Base-by-base conservation (phyloP, 1,140 invertebrate species). In the Drosophila equinoxialis region DNA sequence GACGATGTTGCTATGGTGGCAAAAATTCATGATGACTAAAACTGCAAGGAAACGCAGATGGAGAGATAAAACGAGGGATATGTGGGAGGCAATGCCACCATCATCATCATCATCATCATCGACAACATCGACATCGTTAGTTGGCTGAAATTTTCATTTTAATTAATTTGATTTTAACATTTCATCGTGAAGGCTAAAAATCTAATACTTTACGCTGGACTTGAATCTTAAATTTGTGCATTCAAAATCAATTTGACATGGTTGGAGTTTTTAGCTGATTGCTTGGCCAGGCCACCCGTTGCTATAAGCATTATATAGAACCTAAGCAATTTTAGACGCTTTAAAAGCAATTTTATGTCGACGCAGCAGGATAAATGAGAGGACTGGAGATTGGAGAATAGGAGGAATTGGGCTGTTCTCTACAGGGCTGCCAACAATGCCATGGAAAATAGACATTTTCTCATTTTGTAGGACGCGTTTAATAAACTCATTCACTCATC, bases 101-200 rank as follows among this genome's bases (percentile, higher is more conserved):
- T 65, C 69, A 65, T 67, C 63, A n/a, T 55, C 51, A 55, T 57
- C 69, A 65, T 67, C 63, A 6, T 30, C 51, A 55, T 57, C 26
- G 26, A 6, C 20, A 57, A 13, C 30, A 58, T 33, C 57, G 57
- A 14, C 33, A 37, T 30, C 57, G 33, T 33, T 37, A 61, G 45
- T 51, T 51, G 45, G 13, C 17, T 51, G 39, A 61, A 64, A 74
- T 63, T 77, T 80, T 84, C 63, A 71, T 67, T 77, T 87, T 87
- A 86, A 86, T 86, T 87, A 86, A 86, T 87, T 86, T 79, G 67
- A 71, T 87, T 86, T 77, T 73, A 64, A 75, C 72, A 69, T 77
- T 58, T 39, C 35, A 48, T 14, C 14, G 17, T 37, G 33, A 59
- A 30, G 55, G 10, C 20, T 17, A 48, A 23, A 30, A 33, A 41